Evolutionary conservation across 2,113 vertebrate genomes (phyloP), one percentile per base, ranked within the genome.

Genomic region (Alethe diademata): DNA sequence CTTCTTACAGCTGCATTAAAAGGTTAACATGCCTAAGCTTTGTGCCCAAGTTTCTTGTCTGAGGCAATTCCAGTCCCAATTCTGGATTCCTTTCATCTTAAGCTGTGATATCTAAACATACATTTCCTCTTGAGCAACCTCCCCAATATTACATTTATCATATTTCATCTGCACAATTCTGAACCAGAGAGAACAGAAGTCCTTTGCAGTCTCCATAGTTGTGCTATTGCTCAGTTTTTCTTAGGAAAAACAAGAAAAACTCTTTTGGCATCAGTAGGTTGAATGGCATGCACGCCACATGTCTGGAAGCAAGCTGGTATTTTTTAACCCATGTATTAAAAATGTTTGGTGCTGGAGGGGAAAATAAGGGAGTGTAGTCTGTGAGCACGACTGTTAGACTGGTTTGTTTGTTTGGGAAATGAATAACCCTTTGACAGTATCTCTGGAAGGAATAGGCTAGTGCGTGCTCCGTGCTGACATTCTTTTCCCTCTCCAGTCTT

Each of bases 351-450:
- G 85, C 74, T n/a, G 18, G 78, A 93, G 86, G 81, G 50, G 51
- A 86, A 96, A 96, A 97, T 73, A 90, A 94, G 96, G 93, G 87
- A 91, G 24, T 11, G 65, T 38, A 73, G 93, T 95, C 95, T 60
- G 33, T 1, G 2, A 91, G 72, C 62, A 87, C 0, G 4, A 88
- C 61, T 89, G 65, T 78, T 83, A 72, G 62, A 94, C 58, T 33
- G 40, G 80, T 96, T 91, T 73, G 79, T 96, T 97, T 97, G 94
- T 97, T 97, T 97, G 92, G 85, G 74, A 96, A 97, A 96, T 91
- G 95, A 98, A 97, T 94, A 94, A 94, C 93, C 88, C 91, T 96
- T 97, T 98, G 96, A 88, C 90, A 87, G 95, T 65, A 92, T 91
- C 92, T 95, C 85, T 96, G 92, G 62, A 94, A 96, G 91, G 50